These are phyloP conservation scores for Charina bottae DNA, from an alignment of 2,113 vertebrate genomes.

Conservation along the genomic window DNA sequence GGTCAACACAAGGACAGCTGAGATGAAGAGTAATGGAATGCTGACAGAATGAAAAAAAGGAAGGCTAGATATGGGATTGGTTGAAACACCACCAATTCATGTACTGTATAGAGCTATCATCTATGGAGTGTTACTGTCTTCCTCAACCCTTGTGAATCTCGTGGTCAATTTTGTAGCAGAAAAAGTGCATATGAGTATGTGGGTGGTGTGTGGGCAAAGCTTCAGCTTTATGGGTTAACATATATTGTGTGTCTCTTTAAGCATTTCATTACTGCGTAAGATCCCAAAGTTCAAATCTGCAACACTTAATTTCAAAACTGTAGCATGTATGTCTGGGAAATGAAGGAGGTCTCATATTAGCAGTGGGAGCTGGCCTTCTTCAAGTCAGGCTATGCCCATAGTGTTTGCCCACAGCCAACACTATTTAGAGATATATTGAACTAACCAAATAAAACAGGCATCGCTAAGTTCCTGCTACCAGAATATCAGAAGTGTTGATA, in stretches of 20 bases:
- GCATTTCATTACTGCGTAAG: neutral
- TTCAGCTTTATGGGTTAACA: neutral
- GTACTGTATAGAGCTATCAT: no score
- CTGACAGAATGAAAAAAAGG: no score
- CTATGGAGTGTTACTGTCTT: no score
- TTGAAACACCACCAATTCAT: no score
- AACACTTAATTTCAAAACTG: neutral
- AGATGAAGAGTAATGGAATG: no score
- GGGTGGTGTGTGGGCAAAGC: no score
- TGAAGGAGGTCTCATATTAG: neutral
- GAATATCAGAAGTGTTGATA: neutral
- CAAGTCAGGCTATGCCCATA: neutral
- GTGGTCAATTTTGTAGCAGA: no score
- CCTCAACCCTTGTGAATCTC: no score
- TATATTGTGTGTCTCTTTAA: neutral
- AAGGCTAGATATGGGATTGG: no score
- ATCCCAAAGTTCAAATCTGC: neutral
- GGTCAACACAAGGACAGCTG: no score
- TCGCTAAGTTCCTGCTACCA: neutral
- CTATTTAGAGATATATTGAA: neutral
- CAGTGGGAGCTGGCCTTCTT: neutral
- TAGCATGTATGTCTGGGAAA: neutral
- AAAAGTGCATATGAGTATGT: no score
- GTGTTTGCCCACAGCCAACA: neutral
- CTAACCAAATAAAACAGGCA: neutral